These are phyloP conservation scores for Tetramorium simillimum DNA, from an alignment of 1,140 invertebrate genomes.

Conservation along the genomic window DNA sequence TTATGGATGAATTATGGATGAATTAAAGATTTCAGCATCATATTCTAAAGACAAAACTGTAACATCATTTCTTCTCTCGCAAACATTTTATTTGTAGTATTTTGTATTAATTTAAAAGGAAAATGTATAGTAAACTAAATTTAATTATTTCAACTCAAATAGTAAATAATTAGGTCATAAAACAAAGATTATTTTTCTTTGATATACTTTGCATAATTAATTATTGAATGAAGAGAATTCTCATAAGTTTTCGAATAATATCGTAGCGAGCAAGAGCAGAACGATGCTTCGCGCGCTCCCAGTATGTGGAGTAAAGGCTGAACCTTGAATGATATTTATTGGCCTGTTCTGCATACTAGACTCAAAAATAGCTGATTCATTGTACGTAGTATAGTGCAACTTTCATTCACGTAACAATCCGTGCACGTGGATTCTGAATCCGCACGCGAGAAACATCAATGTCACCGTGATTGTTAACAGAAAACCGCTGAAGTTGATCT, in stretches of 20 bases:
- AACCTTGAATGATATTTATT: constrained; percentile 72
- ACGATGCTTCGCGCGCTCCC: constrained; percentile 2
- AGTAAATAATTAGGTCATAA: background rate
- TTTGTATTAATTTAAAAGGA: background rate
- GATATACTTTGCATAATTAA: background rate
- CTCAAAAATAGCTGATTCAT: constrained; percentile 72
- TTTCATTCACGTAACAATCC: constrained; percentile 65
- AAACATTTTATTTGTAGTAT: background rate
- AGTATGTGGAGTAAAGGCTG: constrained; percentile 36
- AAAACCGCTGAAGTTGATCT: background rate
- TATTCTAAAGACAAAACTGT: background rate
- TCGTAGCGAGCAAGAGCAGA: background rate
- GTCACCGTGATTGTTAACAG: constrained; percentile 42
- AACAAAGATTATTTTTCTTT: background rate
- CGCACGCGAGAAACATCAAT: constrained; percentile 48
- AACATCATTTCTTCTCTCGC: background rate
- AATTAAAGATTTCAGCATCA: background rate
- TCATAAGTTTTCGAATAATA: background rate
- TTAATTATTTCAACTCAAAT: background rate
- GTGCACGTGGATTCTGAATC: constrained; percentile 50
- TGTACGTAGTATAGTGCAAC: constrained; percentile 47
- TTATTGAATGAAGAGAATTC: background rate
- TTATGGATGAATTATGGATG: background rate
- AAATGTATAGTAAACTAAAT: background rate
- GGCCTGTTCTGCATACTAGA: constrained; percentile 71